Percentiles rank a stretch among this genome's conserved stretches.
phyloP scores from a whole-genome alignment of 2,113 vertebrate species.

The Tyrannus savana region DNA sequence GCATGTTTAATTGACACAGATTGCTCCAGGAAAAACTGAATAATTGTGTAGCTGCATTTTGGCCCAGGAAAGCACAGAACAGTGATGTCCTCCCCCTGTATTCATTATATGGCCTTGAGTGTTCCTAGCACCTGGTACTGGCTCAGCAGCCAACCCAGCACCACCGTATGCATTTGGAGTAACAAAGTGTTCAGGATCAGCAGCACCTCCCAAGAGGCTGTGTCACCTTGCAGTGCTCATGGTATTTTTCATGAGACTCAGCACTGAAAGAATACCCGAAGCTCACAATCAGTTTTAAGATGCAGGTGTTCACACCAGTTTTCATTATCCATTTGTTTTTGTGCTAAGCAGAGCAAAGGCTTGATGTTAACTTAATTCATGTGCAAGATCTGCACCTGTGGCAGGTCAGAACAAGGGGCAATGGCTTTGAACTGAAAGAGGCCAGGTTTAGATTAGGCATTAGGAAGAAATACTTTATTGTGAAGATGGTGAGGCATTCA shows the following conservation, averaged over 20 bases:
- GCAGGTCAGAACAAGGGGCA: neutral
- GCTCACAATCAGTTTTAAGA: neutral
- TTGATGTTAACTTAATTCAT: neutral
- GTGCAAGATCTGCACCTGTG: neutral
- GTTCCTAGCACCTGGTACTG: neutral
- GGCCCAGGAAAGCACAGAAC: neutral
- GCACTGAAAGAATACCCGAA: neutral
- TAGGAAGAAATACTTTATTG: neutral
- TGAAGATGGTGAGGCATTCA: neutral
- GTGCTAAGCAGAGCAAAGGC: neutral
- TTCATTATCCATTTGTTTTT: neutral
- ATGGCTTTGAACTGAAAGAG: neutral
- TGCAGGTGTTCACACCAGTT: neutral
- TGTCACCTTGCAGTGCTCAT: neutral
- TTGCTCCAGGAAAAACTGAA: neutral
- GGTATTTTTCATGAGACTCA: neutral
- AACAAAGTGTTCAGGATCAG: neutral
- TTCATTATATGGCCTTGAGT: neutral
- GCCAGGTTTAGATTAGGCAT: neutral
- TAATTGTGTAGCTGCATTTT: neutral
- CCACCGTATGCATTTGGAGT: neutral
- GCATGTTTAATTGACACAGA: neutral
- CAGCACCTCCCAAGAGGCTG: neutral
- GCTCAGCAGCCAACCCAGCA: neutral
- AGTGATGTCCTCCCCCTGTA: rapidly evolving